Evolutionary conservation across 2,113 vertebrate species (phyloP), one percentile per base, ranked within the genome.

Genomic region (Nerophis lumbriciformis): DNA sequence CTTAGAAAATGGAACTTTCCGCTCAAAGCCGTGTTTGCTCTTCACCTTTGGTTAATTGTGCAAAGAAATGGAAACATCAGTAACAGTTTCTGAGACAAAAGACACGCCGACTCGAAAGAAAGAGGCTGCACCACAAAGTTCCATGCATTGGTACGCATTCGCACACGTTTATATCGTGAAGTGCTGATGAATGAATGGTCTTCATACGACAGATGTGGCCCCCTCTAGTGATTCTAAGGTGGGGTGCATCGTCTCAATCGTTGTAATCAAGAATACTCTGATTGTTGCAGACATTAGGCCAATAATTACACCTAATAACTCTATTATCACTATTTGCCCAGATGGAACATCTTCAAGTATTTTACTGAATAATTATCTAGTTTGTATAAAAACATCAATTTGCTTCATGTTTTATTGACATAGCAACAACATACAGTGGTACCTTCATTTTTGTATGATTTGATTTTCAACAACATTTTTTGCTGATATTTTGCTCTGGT

Each of bases 1-100:
- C 42, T 66, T 58, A n/a, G 60, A 70, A 68, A 67, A 28, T 44
- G 64, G 9, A 48, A 75, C 47, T 63, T 80, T 63, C 66, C 53
- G 69, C 61, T 75, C 63, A 86, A 84, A 76, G 44, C 78, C 68
- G 68, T 58, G 59, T 82, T 65, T 73, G 68, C 80, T 72, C 71
- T 71, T 79, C 74, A 79, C 84, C 85, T 91, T 91, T 90, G 89
- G 89, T 89, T 86, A 71, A 82, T 83, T 87, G 87, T 89, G 88
- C 87, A 88, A 90, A 88, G 83, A 87, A 87, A 90, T 86, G 55
- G 71, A 88, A 88, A 83, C 84, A 84, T 72, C 72, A 84, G 84
- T 87, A 88, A 90, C 86, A 86, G 85, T 85, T 86, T 86, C 72
- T 80, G 83, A 76, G 76, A 84, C 74, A 70, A 75, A n/a, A 69